Evolutionary conservation across 1,140 invertebrate species (phyloP).

Genomic region (Bombus impatiens): DNA sequence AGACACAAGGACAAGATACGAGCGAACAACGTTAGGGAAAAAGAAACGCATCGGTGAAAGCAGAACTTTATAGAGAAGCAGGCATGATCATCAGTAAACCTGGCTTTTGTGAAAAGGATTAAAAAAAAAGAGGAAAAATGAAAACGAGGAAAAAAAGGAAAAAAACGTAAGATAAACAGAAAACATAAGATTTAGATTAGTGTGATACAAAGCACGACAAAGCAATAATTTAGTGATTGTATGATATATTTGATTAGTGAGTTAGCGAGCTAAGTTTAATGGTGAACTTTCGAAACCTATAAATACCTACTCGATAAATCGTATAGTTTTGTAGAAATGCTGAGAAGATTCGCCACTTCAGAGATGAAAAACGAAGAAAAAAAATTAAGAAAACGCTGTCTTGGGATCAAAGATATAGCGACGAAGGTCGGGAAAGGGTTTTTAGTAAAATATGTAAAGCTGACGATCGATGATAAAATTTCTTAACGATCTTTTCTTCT

Average conservation of each 20-base stretch:
- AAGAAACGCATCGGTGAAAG: neutral
- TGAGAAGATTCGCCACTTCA: conserved; percentile 68
- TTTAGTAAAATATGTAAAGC: conserved; percentile 18
- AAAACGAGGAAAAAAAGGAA: conserved; percentile 23
- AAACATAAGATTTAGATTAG: conserved; percentile 78
- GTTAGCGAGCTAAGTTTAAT: conserved; percentile 77
- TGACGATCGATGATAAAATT: conserved; percentile 22
- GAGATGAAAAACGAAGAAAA: conserved; percentile 30
- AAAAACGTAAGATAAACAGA: conserved; percentile 51
- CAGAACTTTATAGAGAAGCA: conserved; percentile 30
- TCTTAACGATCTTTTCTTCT: neutral
- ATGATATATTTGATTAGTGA: conserved; percentile 80
- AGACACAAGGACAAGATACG: neutral
- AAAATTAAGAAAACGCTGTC: conserved; percentile 49
- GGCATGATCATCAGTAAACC: conserved; percentile 61
- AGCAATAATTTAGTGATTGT: conserved; percentile 83
- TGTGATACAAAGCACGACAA: conserved; percentile 82
- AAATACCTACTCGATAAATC: conserved; percentile 80
- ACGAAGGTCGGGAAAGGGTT: conserved; percentile 21
- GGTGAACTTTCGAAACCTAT: conserved; percentile 78
- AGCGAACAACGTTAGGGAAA: neutral
- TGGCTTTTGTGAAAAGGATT: conserved; percentile 52
- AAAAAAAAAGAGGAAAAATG: conserved; percentile 14
- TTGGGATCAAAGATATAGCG: conserved; percentile 50
- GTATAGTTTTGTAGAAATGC: conserved; percentile 81